These are phyloP conservation scores for Lacanobia oleracea DNA, from an alignment of 2,888 invertebrate genomes.

Conservation along the genomic window DNA sequence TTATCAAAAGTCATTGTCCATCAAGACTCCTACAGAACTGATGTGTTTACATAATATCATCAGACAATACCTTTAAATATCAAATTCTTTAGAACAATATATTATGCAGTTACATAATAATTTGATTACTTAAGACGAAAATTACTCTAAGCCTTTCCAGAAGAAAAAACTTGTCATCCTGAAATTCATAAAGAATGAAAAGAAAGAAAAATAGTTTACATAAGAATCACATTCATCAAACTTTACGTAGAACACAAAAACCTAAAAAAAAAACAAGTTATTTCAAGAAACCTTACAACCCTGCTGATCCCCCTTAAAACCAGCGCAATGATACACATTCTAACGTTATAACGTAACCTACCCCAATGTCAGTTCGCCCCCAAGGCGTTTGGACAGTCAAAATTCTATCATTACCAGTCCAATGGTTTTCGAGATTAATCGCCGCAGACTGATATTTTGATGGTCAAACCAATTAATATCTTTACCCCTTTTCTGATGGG, in stretches of 20 bases:
- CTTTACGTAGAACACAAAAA: no score
- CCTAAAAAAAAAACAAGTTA: neutral
- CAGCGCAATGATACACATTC: neutral
- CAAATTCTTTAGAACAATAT: neutral
- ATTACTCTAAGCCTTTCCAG: no score
- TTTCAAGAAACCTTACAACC: neutral
- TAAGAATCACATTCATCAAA: no score
- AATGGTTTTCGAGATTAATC: slow-evolving; percentile 53
- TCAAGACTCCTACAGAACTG: no score
- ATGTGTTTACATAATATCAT: neutral
- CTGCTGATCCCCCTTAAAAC: neutral
- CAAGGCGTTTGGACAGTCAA: slow-evolving; percentile 29
- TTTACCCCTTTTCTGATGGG: neutral
- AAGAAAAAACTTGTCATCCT: neutral
- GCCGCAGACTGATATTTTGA: neutral
- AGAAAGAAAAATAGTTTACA: no score
- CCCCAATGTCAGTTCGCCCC: slow-evolving; percentile 26
- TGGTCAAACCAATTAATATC: neutral
- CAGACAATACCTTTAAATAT: neutral
- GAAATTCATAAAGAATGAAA: no score
- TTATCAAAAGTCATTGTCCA: neutral
- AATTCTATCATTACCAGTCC: slow-evolving; percentile 49
- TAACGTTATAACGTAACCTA: neutral
- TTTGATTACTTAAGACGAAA: neutral
- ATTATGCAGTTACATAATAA: neutral